Evolutionary conservation across 92 coral and sea anemone genomes (phyloP).

Genomic region (Scolanthus callimorphus): DNA sequence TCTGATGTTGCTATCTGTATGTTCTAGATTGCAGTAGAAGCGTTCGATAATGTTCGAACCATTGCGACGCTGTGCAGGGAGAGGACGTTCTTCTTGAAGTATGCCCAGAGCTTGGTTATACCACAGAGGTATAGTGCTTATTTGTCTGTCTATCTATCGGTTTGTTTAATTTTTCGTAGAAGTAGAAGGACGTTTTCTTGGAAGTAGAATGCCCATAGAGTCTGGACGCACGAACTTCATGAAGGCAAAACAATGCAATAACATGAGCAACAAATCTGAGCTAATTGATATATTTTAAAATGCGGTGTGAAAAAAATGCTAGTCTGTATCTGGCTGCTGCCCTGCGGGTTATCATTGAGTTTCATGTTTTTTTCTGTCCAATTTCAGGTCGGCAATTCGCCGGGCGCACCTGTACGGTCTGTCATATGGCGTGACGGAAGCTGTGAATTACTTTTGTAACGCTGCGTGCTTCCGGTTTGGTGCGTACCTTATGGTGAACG

Average conservation of each 20-base stretch:
- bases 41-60: slow-evolving; percentile 78
- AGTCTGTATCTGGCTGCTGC: too few relatives aligned
- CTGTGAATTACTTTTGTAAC: slow-evolving; percentile 68
- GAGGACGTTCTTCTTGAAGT: slow-evolving; percentile 54
- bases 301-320: too few relatives aligned
- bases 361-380: too few relatives aligned
- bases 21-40: slow-evolving; percentile 78
- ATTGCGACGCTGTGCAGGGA: slow-evolving; percentile 78
- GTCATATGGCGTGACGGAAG: slow-evolving; percentile 81
- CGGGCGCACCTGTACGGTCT: slow-evolving; percentile 76
- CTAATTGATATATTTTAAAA: too few relatives aligned
- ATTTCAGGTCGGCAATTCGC: slow-evolving; percentile 60
- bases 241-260: too few relatives aligned
- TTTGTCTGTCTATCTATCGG: too few relatives aligned
- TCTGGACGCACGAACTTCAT: too few relatives aligned
- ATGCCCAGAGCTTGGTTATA: slow-evolving; percentile 11
- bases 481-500: slow-evolving; percentile 48
- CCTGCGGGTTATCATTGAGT: too few relatives aligned
- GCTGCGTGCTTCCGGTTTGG: slow-evolving; percentile 93
- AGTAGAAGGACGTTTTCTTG: too few relatives aligned
- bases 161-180: too few relatives aligned
- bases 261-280: too few relatives aligned
- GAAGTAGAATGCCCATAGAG: too few relatives aligned
- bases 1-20: background rate
- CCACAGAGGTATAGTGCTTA: slow-evolving; percentile 57